phyloP scores from a whole-genome alignment of 2,888 invertebrate species.

The Nephrotoma flavescens region DNA sequence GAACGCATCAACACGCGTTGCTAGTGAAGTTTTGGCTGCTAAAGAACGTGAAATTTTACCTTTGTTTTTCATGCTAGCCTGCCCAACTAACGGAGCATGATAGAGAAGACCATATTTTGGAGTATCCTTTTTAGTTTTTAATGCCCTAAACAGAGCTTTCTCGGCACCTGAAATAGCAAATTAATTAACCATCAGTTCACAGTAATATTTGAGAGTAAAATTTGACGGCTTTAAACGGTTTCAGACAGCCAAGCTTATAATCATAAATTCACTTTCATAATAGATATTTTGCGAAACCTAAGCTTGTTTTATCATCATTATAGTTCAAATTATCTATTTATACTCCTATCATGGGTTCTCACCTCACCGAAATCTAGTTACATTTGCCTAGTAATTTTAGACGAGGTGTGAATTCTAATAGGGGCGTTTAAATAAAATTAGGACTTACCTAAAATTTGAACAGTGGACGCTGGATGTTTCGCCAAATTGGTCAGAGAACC shows the following conservation, averaged over 20 bases:
- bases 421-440: not conserved
- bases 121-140: slow-evolving; percentile 95
- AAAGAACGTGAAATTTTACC: slow-evolving; percentile 92
- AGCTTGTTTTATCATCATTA: slow-evolving; percentile 10
- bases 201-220: not conserved
- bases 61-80: slow-evolving; percentile 78
- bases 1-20: slow-evolving; percentile 84
- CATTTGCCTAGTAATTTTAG: no score
- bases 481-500: slow-evolving; percentile 93
- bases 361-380: no score
- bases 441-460: slow-evolving; percentile 62
- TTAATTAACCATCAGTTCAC: not conserved
- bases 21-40: slow-evolving; percentile 89
- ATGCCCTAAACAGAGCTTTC: slow-evolving; percentile 90
- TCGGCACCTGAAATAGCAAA: slow-evolving; percentile 58
- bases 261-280: not conserved
- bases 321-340: not conserved
- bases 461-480: slow-evolving; percentile 94
- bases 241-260: slow-evolving; percentile 9
- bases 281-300: slow-evolving; percentile 10
- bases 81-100: slow-evolving; percentile 86
- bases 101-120: slow-evolving; percentile 99
- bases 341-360: no score
- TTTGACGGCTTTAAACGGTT: not conserved
- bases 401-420: no score